Evolutionary conservation across 2,888 invertebrate species (phyloP), one percentile per base, ranked within the genome.

Genomic region (Dione vanillae): DNA sequence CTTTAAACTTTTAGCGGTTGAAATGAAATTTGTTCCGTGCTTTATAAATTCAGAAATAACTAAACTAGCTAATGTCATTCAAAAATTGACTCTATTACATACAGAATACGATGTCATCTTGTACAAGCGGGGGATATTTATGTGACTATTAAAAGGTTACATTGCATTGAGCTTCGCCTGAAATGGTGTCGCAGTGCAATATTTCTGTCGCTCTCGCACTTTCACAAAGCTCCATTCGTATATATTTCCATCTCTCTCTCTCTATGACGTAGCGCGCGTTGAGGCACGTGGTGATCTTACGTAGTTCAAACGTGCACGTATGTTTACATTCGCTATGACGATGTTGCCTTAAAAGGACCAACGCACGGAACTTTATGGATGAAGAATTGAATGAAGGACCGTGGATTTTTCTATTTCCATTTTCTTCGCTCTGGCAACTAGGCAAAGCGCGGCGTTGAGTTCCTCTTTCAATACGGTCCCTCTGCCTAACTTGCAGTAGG

Each of bases 1-100:
- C 87, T 91, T 84, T 86, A 87, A 87, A 89, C 85, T 87, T 88
- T 85, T 81, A 83, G 83, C 82, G 81, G 87, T 86, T 88, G 80
- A 87, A 88, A 90, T 89, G 85, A 90, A 91, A 91, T 90, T 90
- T 90, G 89, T 88, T 89, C 82, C 84, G 82, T 84, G 81, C 78
- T 83, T 80, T 82, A 82, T 83, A 82, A 82, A 84, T 83, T 85
- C 83, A 83, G 83, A 86, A 90, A 90, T 88, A 90, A 83, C 86
- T 84, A 75, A 73, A 71, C 65, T 37, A 19, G 49, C 72, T 37
- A 10, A 0, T 2, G 1, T 8, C 73, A 73, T 16, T 6, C 58
- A 0, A 80, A 78, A 75, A 11, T 45, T 49, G 20, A 73, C 79
- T 72, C 72, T 84, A 79, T n/a, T 0, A 0, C 1, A 2, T 5